phyloP scores from a whole-genome alignment of 2,888 invertebrate genomes.

The Dione vanillae region DNA sequence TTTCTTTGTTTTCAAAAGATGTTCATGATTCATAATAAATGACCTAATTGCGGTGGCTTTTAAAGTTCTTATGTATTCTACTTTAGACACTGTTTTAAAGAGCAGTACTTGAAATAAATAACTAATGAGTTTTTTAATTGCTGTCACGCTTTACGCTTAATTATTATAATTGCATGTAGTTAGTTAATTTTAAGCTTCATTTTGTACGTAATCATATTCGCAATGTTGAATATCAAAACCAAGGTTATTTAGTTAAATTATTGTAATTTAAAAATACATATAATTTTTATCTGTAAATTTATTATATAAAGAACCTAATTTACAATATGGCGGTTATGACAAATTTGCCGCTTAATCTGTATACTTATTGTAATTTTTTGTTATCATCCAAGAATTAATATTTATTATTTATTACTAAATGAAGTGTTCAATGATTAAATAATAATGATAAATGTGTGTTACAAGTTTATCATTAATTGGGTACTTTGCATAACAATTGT shows the following conservation, averaged over 20 bases:
- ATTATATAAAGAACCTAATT: slow-evolving; percentile 5
- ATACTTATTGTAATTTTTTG: neutral
- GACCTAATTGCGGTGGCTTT: slow-evolving; percentile 3
- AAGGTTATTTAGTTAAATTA: neutral
- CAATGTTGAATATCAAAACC: neutral
- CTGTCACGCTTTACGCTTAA: neutral
- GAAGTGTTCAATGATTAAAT: too few relatives aligned
- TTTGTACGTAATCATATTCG: neutral
- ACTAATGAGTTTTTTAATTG: neutral
- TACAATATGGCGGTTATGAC: neutral
- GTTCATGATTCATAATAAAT: slow-evolving; percentile 10
- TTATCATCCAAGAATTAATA: neutral
- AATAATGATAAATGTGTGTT: too few relatives aligned
- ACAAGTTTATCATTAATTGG: too few relatives aligned
- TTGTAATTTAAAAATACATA: neutral
- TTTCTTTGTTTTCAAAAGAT: slow-evolving; percentile 28
- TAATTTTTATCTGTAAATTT: neutral
- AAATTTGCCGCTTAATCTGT: slow-evolving; percentile 10
- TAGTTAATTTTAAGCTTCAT: slow-evolving; percentile 6
- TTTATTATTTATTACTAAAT: neutral
- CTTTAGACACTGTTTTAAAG: neutral
- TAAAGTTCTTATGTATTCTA: neutral
- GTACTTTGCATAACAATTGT: neutral
- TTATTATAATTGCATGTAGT: neutral
- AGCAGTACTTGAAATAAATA: neutral